Base-by-base conservation (phyloP, 2,797 vertebrate species). In the Poecile montanus region DNA sequence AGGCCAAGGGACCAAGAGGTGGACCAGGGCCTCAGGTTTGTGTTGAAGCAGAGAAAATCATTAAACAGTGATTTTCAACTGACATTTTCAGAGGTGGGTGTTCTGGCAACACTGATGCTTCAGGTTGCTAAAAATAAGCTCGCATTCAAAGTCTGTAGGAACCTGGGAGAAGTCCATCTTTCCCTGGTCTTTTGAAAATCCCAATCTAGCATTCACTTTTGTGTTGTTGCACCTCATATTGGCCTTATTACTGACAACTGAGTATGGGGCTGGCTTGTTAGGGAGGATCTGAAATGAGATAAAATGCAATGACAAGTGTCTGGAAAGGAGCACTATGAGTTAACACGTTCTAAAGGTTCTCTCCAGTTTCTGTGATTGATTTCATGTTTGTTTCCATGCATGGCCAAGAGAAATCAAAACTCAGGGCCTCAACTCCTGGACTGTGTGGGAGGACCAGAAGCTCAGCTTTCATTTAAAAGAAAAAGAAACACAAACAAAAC, bases 401-500 rank as follows among this genome's bases (percentile, higher is more conserved):
- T 32, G 29, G 38, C 32, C 38, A 71, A 73, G 50, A 93, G 14
- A 74, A 90, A 71, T 79, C 16, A 57, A 50, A 76, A 70, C 32
- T 79, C 22, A 48, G 57, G 19, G 30, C n/a, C 50, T 16, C 54
- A 73, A 34, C 13, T 85, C n/a, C 50, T 42, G 54, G 30, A n/a
- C 16, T 61, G 44, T 47, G 50, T 79, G 60, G 65, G 86, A 92
- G 67, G 47, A 90, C 44, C 66, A 91, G 53, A 89, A 94, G 51
- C 44, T 94, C 83, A 88, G 47, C 19, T 91, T 94, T 84, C 51
- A 70, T 58, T 91, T 83, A 40, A 71, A 93, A 76, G 25, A 20
- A 70, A 85, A 73, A 75, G 53, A 54, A 82, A 61, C 16, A 57
- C 7, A 79, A 85, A 32, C 4, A 10, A 72, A 18, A 0, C 17